Percentiles rank a stretch among this genome's conserved stretches.
These are phyloP conservation scores for Romanomermis culicivorax DNA, from an alignment of 2,888 invertebrate species.

Conservation along the genomic window DNA sequence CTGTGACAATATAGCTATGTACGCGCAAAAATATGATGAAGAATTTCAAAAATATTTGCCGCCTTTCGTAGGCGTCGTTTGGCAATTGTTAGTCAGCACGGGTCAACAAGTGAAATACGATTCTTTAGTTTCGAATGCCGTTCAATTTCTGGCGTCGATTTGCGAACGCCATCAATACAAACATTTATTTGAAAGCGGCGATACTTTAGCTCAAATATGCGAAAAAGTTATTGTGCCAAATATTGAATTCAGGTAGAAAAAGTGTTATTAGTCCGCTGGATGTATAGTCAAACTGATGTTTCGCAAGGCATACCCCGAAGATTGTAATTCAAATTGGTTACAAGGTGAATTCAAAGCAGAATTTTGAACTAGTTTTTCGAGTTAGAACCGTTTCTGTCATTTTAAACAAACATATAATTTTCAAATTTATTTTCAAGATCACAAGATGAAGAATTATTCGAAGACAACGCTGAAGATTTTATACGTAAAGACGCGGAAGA, in stretches of 20 bases:
- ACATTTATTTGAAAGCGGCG: constrained; percentile 47
- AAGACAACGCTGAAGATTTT: constrained; percentile 94
- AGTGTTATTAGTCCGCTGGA: too few species aligned
- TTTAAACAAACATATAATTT: too few species aligned
- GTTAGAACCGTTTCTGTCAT: too few species aligned
- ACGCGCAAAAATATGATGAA: constrained; percentile 92
- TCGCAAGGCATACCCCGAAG: too few species aligned
- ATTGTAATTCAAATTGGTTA: too few species aligned
- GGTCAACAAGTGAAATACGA: constrained; percentile 21
- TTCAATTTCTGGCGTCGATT: constrained; percentile 79
- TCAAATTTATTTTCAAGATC: not conserved
- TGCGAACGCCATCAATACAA: constrained; percentile 73
- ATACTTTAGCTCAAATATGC: constrained; percentile 67
- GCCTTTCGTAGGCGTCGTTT: constrained; percentile 75
- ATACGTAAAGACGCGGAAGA: constrained; percentile 75
- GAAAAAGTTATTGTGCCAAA: constrained; percentile 97
- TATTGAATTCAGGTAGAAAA: constrained; percentile 77
- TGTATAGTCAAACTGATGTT: too few species aligned
- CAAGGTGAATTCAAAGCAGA: too few species aligned
- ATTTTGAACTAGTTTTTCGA: too few species aligned
- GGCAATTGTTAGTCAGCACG: constrained; percentile 53
- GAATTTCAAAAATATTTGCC: constrained; percentile 62
- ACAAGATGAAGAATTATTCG: constrained; percentile 79
- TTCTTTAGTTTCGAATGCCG: constrained; percentile 62
- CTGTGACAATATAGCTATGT: constrained; percentile 75